A percentile compares a stretch with the other conserved stretches of the same genome.
Conservation (phyloP, 2,888 invertebrate species). For the Oscheius sp. region DNA sequence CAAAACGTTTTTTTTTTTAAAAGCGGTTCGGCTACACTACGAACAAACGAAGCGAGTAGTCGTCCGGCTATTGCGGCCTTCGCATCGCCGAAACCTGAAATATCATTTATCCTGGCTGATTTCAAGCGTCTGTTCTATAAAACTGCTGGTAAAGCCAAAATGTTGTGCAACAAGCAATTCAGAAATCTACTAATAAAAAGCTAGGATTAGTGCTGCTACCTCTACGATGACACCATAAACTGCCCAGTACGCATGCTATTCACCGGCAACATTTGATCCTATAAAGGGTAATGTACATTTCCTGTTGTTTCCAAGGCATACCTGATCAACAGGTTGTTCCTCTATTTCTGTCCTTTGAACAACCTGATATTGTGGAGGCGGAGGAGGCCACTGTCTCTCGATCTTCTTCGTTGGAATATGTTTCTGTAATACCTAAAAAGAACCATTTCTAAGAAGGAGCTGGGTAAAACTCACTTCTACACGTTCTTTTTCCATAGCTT, state of each 20-base stretch:
- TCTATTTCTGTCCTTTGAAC: slow-evolving; percentile 13
- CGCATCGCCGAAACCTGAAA: slow-evolving; percentile 32
- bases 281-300: background rate
- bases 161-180: background rate
- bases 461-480: slow-evolving; percentile 45
- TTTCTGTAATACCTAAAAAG: slow-evolving; percentile 53
- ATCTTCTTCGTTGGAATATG: slow-evolving; percentile 62
- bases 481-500: slow-evolving; percentile 61
- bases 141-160: background rate
- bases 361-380: slow-evolving; percentile 62
- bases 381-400: slow-evolving; percentile 65
- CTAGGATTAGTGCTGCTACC: slow-evolving; percentile 27
- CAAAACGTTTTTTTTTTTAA: background rate
- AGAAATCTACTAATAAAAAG: slow-evolving; percentile 1
- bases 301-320: background rate
- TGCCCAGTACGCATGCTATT: slow-evolving; percentile 40
- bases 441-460: background rate
- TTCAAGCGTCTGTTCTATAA: background rate
- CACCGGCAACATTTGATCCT: slow-evolving; percentile 36
- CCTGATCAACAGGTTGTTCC: slow-evolving; percentile 24
- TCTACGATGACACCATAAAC: slow-evolving; percentile 33
- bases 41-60: slow-evolving; percentile 23
- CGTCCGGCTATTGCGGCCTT: slow-evolving; percentile 28
- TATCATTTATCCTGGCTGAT: background rate
- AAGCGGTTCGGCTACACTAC: slow-evolving; percentile 28